Conservation (phyloP, 2,797 vertebrate genomes). For the Erethizon dorsatum region DNA sequence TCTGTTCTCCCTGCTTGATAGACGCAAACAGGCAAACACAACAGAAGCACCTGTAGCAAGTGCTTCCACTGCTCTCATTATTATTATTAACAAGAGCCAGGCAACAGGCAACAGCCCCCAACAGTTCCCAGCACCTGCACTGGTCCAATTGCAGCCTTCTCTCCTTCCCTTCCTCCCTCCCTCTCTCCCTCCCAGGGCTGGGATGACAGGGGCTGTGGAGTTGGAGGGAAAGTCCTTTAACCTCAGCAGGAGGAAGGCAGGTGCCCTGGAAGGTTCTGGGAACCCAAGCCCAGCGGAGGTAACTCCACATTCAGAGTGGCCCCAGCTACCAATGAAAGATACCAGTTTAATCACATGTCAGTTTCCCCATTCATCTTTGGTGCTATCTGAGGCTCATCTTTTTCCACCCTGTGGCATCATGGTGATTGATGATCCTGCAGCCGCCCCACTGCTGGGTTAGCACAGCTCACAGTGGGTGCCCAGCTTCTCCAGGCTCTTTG, state of each 20-base stretch:
- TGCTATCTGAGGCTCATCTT: conserved; percentile 84
- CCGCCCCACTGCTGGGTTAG: conserved; percentile 70
- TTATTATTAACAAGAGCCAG: background rate
- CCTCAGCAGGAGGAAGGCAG: background rate
- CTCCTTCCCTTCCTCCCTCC: background rate
- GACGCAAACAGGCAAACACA: background rate
- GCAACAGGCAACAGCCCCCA: background rate
- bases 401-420: conserved; percentile 42
- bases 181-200: background rate
- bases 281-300: background rate
- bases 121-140: background rate
- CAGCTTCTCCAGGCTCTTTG: background rate
- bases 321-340: conserved; percentile 1
- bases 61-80: background rate
- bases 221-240: background rate
- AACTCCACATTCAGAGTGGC: background rate
- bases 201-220: background rate
- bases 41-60: background rate
- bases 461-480: conserved; percentile 69
- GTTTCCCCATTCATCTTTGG: conserved; percentile 85
- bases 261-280: rapidly evolving
- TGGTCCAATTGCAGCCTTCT: background rate
- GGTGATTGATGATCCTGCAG: conserved; percentile 84
- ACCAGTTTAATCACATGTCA: conserved; percentile 84
- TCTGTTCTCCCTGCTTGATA: background rate